Evolutionary conservation across 2,797 vertebrate species (phyloP).

Genomic region (Threskiornis aethiopicus): DNA sequence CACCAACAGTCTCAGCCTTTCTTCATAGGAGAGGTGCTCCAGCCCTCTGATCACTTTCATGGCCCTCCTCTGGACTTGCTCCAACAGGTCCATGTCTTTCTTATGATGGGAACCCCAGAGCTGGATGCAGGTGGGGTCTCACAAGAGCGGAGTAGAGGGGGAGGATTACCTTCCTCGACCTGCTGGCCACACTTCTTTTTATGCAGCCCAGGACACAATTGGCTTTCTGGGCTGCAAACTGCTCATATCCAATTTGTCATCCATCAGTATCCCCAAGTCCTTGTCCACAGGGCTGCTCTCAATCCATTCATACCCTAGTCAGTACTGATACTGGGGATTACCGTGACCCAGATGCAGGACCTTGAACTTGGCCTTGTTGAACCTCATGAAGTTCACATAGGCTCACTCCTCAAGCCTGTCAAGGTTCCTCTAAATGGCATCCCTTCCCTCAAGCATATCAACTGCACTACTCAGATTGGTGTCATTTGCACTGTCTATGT

Average conservation of each 20-base stretch:
- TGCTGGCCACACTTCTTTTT: not conserved
- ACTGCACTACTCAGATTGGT: not conserved
- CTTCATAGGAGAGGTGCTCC: no score
- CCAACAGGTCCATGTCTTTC: no score
- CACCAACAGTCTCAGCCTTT: no score
- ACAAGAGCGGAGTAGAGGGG: not conserved
- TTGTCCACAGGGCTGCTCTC: not conserved
- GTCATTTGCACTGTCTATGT: not conserved
- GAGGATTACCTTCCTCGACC: not conserved
- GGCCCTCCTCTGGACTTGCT: no score
- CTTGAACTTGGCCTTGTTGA: not conserved
- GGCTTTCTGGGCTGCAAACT: not conserved
- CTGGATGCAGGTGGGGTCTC: accelerated
- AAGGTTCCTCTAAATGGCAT: not conserved
- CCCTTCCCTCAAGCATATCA: not conserved
- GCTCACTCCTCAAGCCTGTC: not conserved
- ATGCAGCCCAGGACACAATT: not conserved
- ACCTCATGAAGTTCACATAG: not conserved
- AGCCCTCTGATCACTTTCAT: no score
- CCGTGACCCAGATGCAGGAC: not conserved
- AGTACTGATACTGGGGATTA: not conserved
- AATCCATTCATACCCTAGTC: not conserved
- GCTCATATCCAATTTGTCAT: not conserved
- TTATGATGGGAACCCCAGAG: not conserved
- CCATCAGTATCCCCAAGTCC: not conserved